phyloP scores from a whole-genome alignment of 2,113 vertebrate genomes.

The Pristiophorus japonicus region DNA sequence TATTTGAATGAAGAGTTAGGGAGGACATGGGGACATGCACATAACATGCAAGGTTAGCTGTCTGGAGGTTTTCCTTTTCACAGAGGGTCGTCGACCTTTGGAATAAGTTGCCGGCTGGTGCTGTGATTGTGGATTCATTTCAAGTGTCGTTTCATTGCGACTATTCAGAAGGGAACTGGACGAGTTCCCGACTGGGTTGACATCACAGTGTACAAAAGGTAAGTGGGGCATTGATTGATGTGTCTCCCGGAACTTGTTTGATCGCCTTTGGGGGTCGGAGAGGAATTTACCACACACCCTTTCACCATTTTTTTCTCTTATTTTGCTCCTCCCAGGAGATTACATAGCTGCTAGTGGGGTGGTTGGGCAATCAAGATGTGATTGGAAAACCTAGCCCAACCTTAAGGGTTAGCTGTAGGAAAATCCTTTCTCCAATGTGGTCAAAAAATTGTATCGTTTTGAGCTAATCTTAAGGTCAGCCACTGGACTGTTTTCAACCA shows the following conservation, averaged over 20 bases:
- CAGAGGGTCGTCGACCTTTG: background rate
- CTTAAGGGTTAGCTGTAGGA: background rate
- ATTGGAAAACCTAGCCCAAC: background rate
- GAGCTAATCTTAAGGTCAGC: background rate
- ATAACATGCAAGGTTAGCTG: background rate
- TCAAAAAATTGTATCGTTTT: background rate
- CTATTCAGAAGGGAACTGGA: background rate
- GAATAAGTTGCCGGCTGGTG: background rate
- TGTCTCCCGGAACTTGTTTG: background rate
- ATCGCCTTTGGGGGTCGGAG: background rate
- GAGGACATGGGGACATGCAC: background rate
- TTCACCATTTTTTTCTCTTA: too few relatives aligned
- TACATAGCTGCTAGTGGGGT: background rate
- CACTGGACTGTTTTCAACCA: background rate
- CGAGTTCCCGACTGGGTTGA: background rate
- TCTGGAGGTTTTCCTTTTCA: background rate
- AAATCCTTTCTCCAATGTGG: background rate
- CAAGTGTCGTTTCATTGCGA: background rate
- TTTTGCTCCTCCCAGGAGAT: background rate
- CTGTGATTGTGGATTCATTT: background rate
- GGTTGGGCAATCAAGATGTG: background rate
- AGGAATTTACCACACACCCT: background rate
- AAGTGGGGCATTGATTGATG: background rate
- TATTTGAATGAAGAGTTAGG: background rate
- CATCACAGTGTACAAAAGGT: background rate